These are phyloP conservation scores for Salpingus planirostris DNA, from an alignment of 2,888 invertebrate genomes.

Conservation along the genomic window DNA sequence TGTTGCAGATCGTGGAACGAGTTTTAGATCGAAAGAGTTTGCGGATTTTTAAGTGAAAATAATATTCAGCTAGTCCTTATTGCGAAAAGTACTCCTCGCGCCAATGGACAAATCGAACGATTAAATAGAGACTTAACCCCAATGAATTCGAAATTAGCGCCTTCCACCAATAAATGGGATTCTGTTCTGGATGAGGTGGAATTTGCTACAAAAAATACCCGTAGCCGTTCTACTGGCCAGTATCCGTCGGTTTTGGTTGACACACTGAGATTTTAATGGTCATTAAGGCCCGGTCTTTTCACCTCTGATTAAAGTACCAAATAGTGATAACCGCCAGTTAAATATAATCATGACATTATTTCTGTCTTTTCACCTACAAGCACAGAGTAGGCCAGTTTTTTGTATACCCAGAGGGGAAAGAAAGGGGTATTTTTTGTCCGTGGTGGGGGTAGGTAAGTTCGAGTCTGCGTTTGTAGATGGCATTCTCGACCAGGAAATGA, in stretches of 20 bases:
- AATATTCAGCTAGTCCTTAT: conserved; percentile 21
- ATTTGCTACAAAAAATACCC: conserved; percentile 15
- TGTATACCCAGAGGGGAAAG: too few species aligned
- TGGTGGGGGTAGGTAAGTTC: too few species aligned
- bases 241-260: conserved; percentile 10
- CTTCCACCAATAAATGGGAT: conserved; percentile 18
- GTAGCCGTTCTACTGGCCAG: conserved; percentile 7
- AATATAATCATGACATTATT: too few species aligned
- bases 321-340: too few species aligned
- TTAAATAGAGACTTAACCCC: conserved; percentile 19
- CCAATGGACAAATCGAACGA: conserved; percentile 26
- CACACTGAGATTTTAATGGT: too few species aligned
- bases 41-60: conserved; percentile 15
- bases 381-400: too few species aligned
- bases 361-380: too few species aligned
- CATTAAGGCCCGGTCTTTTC: too few species aligned
- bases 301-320: too few species aligned
- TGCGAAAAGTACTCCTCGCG: conserved; percentile 22
- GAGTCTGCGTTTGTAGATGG: too few species aligned
- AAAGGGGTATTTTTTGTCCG: too few species aligned
- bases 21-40: conserved; percentile 21
- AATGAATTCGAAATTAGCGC: conserved; percentile 20
- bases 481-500: too few species aligned
- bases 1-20: conserved; percentile 21
- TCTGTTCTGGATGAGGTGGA: conserved; percentile 8